Evolutionary conservation across 2,888 invertebrate genomes (phyloP).

Genomic region (Nomada lathburiana): DNA sequence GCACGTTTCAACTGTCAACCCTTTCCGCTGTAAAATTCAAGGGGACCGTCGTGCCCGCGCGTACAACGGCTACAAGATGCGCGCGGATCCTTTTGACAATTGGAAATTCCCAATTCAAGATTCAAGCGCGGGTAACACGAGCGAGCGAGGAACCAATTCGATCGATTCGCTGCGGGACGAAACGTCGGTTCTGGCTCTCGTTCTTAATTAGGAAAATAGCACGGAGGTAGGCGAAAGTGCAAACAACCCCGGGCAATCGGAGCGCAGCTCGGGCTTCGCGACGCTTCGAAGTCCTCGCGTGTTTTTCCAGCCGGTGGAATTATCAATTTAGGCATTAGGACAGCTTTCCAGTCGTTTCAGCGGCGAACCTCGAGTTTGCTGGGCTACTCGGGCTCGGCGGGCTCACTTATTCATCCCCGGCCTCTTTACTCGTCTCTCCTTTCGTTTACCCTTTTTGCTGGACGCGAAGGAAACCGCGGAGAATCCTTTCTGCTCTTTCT

Average conservation of each 20-base stretch:
- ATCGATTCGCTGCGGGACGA: conserved; percentile 31
- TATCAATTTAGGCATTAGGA: conserved; percentile 74
- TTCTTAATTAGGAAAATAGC: conserved; percentile 56
- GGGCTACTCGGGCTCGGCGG: conserved; percentile 68
- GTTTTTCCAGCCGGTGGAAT: conserved; percentile 61
- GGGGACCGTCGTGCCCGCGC: too few species aligned
- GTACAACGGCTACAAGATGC: too few species aligned
- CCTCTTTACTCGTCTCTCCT: conserved; percentile 51
- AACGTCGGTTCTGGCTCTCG: conserved; percentile 34
- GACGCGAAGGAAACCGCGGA: conserved; percentile 67
- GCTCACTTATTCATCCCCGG: conserved; percentile 77
- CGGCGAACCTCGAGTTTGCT: conserved; percentile 65
- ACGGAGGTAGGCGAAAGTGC: conserved; percentile 45
- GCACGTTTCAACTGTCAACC: too few species aligned
- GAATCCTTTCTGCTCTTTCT: conserved; percentile 13
- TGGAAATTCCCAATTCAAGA: background rate
- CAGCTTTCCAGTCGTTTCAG: conserved; percentile 63
- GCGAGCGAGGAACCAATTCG: conserved; percentile 1
- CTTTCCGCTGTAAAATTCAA: too few species aligned
- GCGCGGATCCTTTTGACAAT: too few species aligned
- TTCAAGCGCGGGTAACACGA: background rate
- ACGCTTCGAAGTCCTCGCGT: conserved; percentile 31
- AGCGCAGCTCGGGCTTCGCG: conserved; percentile 8
- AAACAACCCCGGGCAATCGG: conserved; percentile 48
- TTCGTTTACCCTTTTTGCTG: conserved; percentile 67